Evolutionary conservation across 2,888 invertebrate species (phyloP), one percentile per base, ranked within the genome.

Genomic region (Athalia circularis): DNA sequence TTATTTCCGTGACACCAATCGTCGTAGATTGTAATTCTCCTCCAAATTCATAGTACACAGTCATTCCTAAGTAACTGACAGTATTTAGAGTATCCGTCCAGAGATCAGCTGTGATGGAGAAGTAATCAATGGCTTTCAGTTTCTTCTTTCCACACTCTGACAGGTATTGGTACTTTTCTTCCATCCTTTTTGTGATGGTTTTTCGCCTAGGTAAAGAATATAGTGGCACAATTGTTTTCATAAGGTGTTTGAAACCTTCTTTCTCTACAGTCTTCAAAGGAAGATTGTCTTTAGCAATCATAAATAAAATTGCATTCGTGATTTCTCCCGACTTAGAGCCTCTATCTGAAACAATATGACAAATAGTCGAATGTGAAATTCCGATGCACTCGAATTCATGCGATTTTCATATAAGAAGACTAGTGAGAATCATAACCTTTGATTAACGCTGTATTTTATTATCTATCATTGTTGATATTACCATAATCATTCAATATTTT

Each of bases 21-120:
- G 47, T 68, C 57, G 8, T 61, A 57, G 52, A 77, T 70, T 67
- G 70, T 50, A 47, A 75, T 54, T 61, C 77, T 48, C 4, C 48
- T 57, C 13, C 67, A 8, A 50, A 65, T 47, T 52, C 45, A 76
- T 57, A 80, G 61, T 80, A 80, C 5, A 74, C 70, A 11, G 80
- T 80, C 5, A 79, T 43, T 64, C 80, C 65, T 59, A 80, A 13
- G 48, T 76, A 79, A 68, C 79, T 68, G 6, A 74, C 64, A 11
- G 54, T 61, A n/a, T 65, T 80, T 4, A 67, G 72, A 5, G 6
- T 67, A 45, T 80, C 79, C 3, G 77, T 80, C 80, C 80, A 80
- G 52, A 77, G 8, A 57, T 81, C 80, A n/a, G 79, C 54, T 11
- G 79, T 79, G 47, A 78, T 13, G 47, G 13, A 64, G 9, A 70